phyloP scores from a whole-genome alignment of 2,113 vertebrate genomes.

The Camelus dromedarius region DNA sequence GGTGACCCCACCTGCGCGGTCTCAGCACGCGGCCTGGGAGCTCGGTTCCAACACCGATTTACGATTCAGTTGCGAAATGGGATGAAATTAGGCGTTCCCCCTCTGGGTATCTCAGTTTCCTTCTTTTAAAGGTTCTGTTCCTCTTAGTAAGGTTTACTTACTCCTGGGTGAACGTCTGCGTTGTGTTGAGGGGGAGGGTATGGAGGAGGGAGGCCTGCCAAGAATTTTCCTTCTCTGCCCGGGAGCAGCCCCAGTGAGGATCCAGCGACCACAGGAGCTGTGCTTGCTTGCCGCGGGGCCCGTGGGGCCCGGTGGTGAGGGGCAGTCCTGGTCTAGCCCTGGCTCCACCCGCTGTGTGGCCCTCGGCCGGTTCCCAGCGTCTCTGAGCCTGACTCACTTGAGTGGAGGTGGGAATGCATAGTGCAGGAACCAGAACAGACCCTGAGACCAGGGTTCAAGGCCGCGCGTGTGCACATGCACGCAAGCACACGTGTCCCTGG shows the following conservation, averaged over 20 bases:
- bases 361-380: rapidly evolving
- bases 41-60: neutral
- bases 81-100: neutral
- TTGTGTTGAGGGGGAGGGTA: rapidly evolving
- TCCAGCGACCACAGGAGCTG: rapidly evolving
- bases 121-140: neutral
- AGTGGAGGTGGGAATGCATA: neutral
- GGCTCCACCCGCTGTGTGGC: neutral
- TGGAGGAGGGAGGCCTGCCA: rapidly evolving
- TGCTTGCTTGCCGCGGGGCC: rapidly evolving
- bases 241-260: neutral
- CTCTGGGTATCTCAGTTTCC: neutral
- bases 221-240: rapidly evolving
- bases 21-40: neutral
- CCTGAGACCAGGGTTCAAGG: rapidly evolving
- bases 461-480: rapidly evolving
- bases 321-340: rapidly evolving
- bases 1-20: rapidly evolving
- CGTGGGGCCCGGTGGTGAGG: rapidly evolving
- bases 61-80: neutral
- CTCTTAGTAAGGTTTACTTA: neutral
- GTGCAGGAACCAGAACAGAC: neutral
- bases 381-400: neutral
- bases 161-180: neutral
- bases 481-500: rapidly evolving